Base-by-base conservation (phyloP, 2,888 invertebrate genomes). In the Mimachlamys varia region DNA sequence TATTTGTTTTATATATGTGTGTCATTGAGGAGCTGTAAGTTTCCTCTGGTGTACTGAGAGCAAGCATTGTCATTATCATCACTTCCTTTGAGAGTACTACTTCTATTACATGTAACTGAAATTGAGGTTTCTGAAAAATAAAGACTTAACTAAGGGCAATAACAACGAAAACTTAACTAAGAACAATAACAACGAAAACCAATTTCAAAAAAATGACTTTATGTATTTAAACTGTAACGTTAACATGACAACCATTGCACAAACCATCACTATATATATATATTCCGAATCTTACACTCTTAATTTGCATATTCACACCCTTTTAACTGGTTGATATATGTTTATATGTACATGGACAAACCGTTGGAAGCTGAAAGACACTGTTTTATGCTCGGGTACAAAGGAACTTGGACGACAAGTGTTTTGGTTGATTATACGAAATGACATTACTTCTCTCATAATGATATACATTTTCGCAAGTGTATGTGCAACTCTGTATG, bases 361-460 rank as follows among this genome's bases (percentile, higher is more conserved):
- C 76, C 33, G 0, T 76, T 33, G 76, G 76, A 76, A 76, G 76
- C 76, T 76, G 76, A 76, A 76, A 76, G 76, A 76, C 76, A 76
- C 76, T 76, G 58, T 58, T 76, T 27, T 33, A 76, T 33, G 27
- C 76, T 76, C 33, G 33, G 76, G 76, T 33, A 10, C 76, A 33
- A 13, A 76, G 76, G 76, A 33, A 33, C 33, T 76, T 76, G 33
- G 33, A 33, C 33, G 27, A 22, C 33, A 7, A 76, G 76, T 0
- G 10, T 2, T 58, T 58, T 44, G 7, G 7, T n/a, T 58, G 19
- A 19, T n/a, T 19, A 58, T 58, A 22, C 19, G 22, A 19, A 58
- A 58, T 58, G 58, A 58, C 17, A 53, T 53, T 53, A 53, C 2
- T 44, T 44, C 44, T 7, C 53, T 53, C 2, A 53, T 53, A 53